Evolutionary conservation across 2,113 vertebrate genomes (phyloP), one percentile per base, ranked within the genome.

Genomic region (Podarcis cretensis): DNA sequence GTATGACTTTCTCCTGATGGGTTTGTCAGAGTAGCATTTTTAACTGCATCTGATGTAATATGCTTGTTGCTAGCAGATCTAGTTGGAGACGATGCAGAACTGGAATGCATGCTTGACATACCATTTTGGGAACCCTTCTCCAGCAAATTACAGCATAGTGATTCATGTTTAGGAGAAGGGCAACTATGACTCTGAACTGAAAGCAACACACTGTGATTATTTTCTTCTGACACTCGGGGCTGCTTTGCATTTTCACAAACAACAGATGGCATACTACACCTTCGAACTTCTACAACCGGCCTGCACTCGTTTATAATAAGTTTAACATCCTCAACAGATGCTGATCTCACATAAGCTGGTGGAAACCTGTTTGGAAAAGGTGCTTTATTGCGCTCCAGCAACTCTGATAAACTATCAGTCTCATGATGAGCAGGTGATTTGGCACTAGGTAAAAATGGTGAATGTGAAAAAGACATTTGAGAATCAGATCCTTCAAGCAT

Each of bases 391-490:
- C 97, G 96, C 18, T 98, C 98, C 40, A 95, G 93, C 63, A 96
- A 87, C 40, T 99, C 98, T 4, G 97, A 89, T 92, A 98, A 96
- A 93, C 95, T 96, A 92, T 97, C 97, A 0, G 94, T 93, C 40
- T 99, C 98, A 10, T 97, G 97, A 90, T 97, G 94, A 80, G 97
- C 97, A 48, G 99, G 98, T 81, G 98, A 99, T 95, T 98, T 98
- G 96, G 97, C 98, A 96, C 97, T 95, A 76, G 97, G 93, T 92
- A 98, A 86, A 88, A 98, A 98, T 0, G 97, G 98, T 92, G 98
- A 98, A 87, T 98, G 99, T 13, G 98, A 97, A 94, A 98, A 98
- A n/a, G 98, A 97, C 73, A 97, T 97, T 74, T 99, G 99, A 27
- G 98, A 98, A 95, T 99, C 98, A 0, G 97, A 98, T 75, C 98